Evolutionary conservation across 2,113 vertebrate species (phyloP), one percentile per base, ranked within the genome.

Genomic region (Copsychus sechellarum): DNA sequence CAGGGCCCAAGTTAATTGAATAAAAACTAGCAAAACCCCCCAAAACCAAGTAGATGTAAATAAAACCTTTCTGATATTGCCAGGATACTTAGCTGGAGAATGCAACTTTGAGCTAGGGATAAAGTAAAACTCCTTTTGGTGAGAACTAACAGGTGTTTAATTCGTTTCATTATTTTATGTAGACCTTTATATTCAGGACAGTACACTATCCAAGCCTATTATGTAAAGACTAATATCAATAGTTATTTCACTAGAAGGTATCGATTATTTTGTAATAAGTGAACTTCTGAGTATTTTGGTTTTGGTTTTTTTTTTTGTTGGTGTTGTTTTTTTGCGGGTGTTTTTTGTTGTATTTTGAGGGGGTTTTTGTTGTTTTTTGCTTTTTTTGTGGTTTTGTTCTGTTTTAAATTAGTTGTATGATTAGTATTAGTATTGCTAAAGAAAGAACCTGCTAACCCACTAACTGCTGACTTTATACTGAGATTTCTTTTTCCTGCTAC

Each of bases 21-120:
- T 42, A 24, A 77, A 53, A 53, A 5, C 0, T 17, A 50, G 33
- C 10, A 34, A 36, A 28, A 11, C 1, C 2, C 1, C 3, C 5
- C 18, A 25, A 19, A 57, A 31, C 62, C 25, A 33, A 12, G 10
- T 22, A 71, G 11, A 47, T 25, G 2, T 60, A 50, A 81, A 66
- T 23, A 42, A 88, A 78, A 24, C 2, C 3, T 73, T 71, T 67
- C 47, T 62, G 26, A 47, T 82, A 19, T 29, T 81, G 8, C 2
- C 48, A 24, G 29, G 26, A 25, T 67, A 36, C 19, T 61, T 50
- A 42, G 17, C 61, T 42, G 51, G n/a, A 77, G 43, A 56, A 16
- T 31, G 58, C 60, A 56, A 14, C 8, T 58, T 89, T 48, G 48
- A 54, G 19, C 5, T 17, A 74, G 5, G 7, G 18, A 28, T 13